These are phyloP conservation scores for Drosophila ogumai DNA, from an alignment of 1,140 invertebrate genomes.

Conservation along the genomic window DNA sequence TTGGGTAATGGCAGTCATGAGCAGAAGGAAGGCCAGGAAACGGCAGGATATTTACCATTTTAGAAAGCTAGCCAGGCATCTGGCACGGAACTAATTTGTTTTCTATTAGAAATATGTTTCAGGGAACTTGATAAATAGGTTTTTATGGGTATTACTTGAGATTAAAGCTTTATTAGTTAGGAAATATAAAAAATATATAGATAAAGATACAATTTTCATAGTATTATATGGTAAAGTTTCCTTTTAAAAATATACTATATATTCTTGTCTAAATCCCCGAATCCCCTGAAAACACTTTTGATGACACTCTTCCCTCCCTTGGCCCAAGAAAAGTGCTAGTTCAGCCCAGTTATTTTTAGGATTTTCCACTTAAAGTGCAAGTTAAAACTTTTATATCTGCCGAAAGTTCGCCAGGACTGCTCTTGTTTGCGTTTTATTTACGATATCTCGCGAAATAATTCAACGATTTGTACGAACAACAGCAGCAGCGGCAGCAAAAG, in stretches of 20 bases:
- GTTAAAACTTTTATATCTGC: conserved; percentile 33
- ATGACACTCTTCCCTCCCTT: conserved; percentile 5
- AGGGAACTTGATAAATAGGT: background rate
- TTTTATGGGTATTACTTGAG: background rate
- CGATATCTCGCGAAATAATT: conserved; percentile 52
- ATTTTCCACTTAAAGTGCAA: conserved; percentile 26
- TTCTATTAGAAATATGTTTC: conserved; percentile 9
- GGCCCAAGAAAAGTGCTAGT: background rate
- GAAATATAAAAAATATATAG: background rate
- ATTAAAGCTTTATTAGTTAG: background rate
- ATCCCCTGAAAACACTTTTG: conserved; percentile 14
- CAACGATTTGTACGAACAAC: conserved; percentile 49
- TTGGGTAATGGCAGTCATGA: conserved; percentile 33
- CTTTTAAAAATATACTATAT: background rate
- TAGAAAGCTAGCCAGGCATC: conserved; percentile 1
- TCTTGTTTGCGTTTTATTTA: conserved; percentile 48
- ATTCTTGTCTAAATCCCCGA: too few species aligned
- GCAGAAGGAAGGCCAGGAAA: background rate
- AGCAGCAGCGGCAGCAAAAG: conserved; percentile 8
- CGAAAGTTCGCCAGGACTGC: conserved; percentile 32
- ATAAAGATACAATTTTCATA: background rate
- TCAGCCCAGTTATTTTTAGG: conserved; percentile 18
- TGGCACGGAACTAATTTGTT: conserved; percentile 5
- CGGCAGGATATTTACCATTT: conserved; percentile 3
- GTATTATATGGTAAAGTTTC: background rate